Evolutionary conservation across 2,888 invertebrate genomes (phyloP).

Genomic region (Saturnia pavonia): DNA sequence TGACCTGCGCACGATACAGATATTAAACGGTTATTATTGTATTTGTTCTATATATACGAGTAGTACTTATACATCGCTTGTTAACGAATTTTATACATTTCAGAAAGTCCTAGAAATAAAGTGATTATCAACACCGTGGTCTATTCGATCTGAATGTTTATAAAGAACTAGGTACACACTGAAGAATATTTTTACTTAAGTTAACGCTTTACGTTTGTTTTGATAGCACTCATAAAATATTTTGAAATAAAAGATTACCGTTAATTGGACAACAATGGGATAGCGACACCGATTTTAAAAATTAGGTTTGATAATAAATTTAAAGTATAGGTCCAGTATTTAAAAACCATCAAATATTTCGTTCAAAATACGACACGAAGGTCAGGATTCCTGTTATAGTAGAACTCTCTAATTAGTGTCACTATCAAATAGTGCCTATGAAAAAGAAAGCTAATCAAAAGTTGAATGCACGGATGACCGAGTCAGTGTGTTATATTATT

Average conservation of each 20-base stretch:
- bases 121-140: neutral
- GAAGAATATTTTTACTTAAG: neutral
- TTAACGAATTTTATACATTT: neutral
- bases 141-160: neutral
- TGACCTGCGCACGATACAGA: slow-evolving; percentile 47
- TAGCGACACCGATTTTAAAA: neutral
- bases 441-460: slow-evolving; percentile 81
- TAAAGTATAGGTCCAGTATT: neutral
- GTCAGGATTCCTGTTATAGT: neutral
- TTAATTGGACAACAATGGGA: neutral
- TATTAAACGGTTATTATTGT: slow-evolving; percentile 31
- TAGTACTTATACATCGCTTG: neutral
- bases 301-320: neutral
- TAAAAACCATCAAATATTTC: neutral
- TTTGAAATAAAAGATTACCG: neutral
- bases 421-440: slow-evolving; percentile 62
- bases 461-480: slow-evolving; percentile 82
- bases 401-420: slow-evolving; percentile 29
- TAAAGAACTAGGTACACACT: neutral
- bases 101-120: neutral
- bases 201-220: neutral
- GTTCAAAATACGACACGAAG: neutral
- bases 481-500: slow-evolving; percentile 82
- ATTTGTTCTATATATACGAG: slow-evolving; percentile 16
- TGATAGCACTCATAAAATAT: neutral